These are phyloP conservation scores for Allolobophora icterica DNA, from an alignment of 2,888 invertebrate species.

Conservation along the genomic window DNA sequence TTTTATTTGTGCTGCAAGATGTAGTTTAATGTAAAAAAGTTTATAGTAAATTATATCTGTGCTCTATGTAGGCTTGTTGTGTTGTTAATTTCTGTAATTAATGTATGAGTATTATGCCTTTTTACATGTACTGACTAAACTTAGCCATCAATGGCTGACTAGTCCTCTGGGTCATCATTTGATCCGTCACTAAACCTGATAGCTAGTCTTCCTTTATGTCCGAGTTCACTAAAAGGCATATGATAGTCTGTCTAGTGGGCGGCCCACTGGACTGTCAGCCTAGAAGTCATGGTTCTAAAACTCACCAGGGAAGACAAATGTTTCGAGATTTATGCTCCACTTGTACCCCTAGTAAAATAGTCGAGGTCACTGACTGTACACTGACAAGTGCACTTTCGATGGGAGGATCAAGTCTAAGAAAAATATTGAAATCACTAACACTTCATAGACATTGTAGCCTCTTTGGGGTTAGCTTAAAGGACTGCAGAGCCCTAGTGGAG, in stretches of 20 bases:
- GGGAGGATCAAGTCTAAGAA: no score
- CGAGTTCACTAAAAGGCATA: background rate
- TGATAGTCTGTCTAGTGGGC: background rate
- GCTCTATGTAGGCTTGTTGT: background rate
- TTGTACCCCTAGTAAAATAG: background rate
- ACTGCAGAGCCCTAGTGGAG: background rate
- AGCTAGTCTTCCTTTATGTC: background rate
- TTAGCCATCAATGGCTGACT: background rate
- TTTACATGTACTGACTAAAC: background rate
- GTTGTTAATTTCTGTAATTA: background rate
- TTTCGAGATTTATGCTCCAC: background rate
- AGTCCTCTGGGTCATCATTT: no score
- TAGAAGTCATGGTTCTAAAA: background rate
- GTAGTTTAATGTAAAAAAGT: background rate
- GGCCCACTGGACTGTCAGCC: background rate
- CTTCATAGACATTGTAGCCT: background rate
- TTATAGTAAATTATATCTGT: background rate
- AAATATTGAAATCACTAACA: no score
- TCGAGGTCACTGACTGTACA: background rate
- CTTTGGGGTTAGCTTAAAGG: background rate
- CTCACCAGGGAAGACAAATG: background rate
- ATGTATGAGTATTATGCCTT: background rate
- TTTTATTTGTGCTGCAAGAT: background rate
- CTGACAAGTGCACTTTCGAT: background rate
- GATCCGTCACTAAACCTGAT: background rate